Evolutionary conservation across 2,797 vertebrate species (phyloP).

Genomic region (Anguilla pacifica): DNA sequence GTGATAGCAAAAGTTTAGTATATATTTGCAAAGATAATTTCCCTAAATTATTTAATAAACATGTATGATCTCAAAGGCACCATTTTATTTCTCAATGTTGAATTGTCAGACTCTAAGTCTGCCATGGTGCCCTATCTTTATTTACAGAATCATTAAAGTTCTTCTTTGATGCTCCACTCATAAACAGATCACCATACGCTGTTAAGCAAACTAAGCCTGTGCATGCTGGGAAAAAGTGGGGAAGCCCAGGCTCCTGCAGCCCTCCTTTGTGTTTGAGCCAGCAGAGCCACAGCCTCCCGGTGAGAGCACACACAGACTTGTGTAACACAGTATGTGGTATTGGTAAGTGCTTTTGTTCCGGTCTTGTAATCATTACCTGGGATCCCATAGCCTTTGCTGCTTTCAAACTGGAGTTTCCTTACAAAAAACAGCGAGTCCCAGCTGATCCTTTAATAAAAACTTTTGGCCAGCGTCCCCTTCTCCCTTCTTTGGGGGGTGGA

Average conservation of each 20-base stretch:
- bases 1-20: neutral
- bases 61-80: neutral
- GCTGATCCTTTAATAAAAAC: conserved; percentile 83
- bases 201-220: neutral
- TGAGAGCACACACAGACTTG: conserved; percentile 4
- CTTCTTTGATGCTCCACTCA: neutral
- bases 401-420: conserved; percentile 63
- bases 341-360: conserved; percentile 73
- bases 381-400: conserved; percentile 75
- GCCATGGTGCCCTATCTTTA: too few species aligned
- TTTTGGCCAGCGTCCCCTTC: conserved; percentile 74
- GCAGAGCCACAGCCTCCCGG: neutral
- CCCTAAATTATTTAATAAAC: conserved; percentile 17
- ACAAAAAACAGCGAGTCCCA: conserved; percentile 73
- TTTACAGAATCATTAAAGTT: neutral
- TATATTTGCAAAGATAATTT: neutral
- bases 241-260: neutral
- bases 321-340: conserved; percentile 60
- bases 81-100: neutral
- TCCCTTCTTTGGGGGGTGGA: conserved; percentile 40
- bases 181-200: neutral
- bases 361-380: conserved; percentile 80
- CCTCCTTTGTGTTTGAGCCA: conserved; percentile 13
- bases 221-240: neutral
- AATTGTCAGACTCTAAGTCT: neutral